Base-by-base conservation (phyloP, 2,888 invertebrate genomes). In the Melieria picta region DNA sequence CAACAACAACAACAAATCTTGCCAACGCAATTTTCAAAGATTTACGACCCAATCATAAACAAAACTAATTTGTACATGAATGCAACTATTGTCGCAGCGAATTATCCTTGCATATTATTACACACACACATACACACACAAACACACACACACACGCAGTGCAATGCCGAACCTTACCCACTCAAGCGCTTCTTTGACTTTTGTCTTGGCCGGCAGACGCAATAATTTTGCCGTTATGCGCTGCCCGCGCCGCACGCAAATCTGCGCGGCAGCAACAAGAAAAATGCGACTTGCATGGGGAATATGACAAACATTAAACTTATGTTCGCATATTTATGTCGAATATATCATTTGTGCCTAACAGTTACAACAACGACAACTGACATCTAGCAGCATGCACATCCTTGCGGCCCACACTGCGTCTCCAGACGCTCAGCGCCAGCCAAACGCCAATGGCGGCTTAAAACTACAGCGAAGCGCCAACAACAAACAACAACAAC, bases 301-400 rank as follows among this genome's bases (percentile, higher is more conserved):
- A 67, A n/a, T 57, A 69, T 48, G 10, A 61, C 65, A 71, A 75
- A 75, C 74, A 77, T 77, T 75, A 75, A 76, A 77, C 77, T 77
- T 78, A 78, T 77, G 77, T 77, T 76, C 75, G 72, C 75, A 75
- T 77, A 76, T 77, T 77, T 75, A 75, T 76, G 75, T 75, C 75
- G 75, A 76, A 77, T 77, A 77, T 76, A 77, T 75, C 77, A 77
- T 78, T 77, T 74, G 48, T 70, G 45, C 57, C 11, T 50, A 64
- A 30, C 30, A 30, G 30, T 30, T 52, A 48, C 60, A 67, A 67
- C 60, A 67, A 61, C 30, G 45, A 50, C 50, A 50, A 50, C 48
- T 48, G 58, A 48, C 66, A 67, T 2, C 30, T 30, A 42, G 9
- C 43, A 50, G 16, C 55, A 45, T 45, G 13, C 13, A 55, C 43